phyloP scores from a whole-genome alignment of 2,797 vertebrate genomes.

The Kryptolebias ocellatus region DNA sequence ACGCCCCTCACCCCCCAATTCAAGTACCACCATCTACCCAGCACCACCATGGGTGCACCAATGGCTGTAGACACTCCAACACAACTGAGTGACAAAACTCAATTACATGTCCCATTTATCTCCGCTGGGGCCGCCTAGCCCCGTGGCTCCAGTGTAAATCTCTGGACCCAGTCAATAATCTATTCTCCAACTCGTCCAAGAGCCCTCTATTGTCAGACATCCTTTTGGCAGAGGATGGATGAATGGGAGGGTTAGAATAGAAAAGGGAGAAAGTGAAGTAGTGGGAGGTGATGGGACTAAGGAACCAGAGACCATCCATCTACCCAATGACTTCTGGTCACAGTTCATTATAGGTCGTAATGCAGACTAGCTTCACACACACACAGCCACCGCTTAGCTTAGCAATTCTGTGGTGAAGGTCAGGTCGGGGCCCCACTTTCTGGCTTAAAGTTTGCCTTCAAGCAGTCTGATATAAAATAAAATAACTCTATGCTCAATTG shows the following conservation, averaged over 20 bases:
- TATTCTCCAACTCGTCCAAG: slow-evolving; percentile 77
- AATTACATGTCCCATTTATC: slow-evolving; percentile 85
- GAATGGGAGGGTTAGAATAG: slow-evolving; percentile 56
- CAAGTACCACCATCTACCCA: slow-evolving; percentile 53
- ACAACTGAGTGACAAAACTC: slow-evolving; percentile 83
- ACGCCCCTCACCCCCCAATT: slow-evolving; percentile 41
- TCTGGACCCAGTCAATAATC: slow-evolving; percentile 83
- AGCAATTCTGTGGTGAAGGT: slow-evolving; percentile 42
- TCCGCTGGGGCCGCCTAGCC: slow-evolving; percentile 69
- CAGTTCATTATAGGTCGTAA: slow-evolving; percentile 79
- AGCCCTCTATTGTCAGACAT: slow-evolving; percentile 77
- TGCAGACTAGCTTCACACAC: slow-evolving; percentile 54
- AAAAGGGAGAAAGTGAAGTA: slow-evolving; percentile 62
- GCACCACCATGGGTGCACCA: slow-evolving; percentile 57
- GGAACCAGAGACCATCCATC: slow-evolving; percentile 76
- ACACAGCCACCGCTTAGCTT: slow-evolving; percentile 42
- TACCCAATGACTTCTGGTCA: slow-evolving; percentile 73
- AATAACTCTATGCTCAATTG: background rate
- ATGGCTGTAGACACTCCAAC: slow-evolving; percentile 70
- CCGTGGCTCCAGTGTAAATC: slow-evolving; percentile 81
- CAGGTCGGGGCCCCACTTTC: slow-evolving; percentile 34
- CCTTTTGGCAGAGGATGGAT: slow-evolving; percentile 68
- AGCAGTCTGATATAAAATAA: slow-evolving; percentile 19
- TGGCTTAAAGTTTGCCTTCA: slow-evolving; percentile 14
- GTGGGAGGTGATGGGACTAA: slow-evolving; percentile 64